Evolutionary conservation across 2,113 vertebrate species (phyloP), one percentile per base, ranked within the genome.

Genomic region (Carlito syrichta): DNA sequence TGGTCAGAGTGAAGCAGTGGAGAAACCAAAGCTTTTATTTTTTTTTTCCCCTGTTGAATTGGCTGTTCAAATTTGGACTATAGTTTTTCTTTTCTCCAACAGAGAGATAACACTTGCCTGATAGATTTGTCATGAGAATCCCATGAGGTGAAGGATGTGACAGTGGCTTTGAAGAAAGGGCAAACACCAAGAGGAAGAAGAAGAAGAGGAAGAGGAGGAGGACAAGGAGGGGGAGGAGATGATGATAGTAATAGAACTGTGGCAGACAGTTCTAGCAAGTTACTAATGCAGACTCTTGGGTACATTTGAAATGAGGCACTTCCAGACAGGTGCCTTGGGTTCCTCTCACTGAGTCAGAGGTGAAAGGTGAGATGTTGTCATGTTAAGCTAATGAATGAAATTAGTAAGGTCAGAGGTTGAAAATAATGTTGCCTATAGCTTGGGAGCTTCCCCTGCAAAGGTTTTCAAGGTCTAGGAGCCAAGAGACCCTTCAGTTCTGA

Each of bases 311-410:
- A 84, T 30, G 69, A 89, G 58, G 25, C 62, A 45, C 52, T 78
- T 74, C 71, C 63, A 89, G 68, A 76, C 20, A 38, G 8, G 4
- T n/a, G 32, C 82, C 45, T 84, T 86, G 45, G 38, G 40, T 38
- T 82, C 73, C 62, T 79, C 91, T 95, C 68, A 71, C 43, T 60
- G 93, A 93, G 92, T 69, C 83, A 91, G 48, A 16, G 66, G 82
- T 97, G 81, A 89, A 94, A 84, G 52, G 96, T 93, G 78, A 94
- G 79, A 89, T 58, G 58, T 52, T 66, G 58, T 97, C 71, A 92
- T 92, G 45, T 66, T 93, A 86, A 97, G 68, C 40, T 96, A 93
- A 91, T 89, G 96, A 94, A 74, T 93, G 5, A 83, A 23, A 73
- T 93, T 50, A 62, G 14, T 30, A 94, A 68, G 74, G 25, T 38